phyloP scores from a whole-genome alignment of 1,140 invertebrate genomes.

The Tetramorium alpestre region DNA sequence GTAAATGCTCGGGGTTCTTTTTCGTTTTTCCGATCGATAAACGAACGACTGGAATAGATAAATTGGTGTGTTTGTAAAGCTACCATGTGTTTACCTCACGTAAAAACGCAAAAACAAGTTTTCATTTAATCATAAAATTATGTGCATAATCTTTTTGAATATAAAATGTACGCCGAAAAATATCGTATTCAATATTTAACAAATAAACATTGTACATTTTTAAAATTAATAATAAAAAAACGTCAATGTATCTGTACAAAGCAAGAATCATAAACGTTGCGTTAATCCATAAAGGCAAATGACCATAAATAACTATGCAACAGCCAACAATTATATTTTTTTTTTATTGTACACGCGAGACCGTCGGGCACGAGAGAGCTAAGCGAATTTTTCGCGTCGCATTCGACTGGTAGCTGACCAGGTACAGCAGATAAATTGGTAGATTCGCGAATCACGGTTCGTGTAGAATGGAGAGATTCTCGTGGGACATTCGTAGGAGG shows the following conservation, averaged over 20 bases:
- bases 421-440: constrained; percentile 52
- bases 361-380: neutral
- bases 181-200: neutral
- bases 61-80: constrained; percentile 1
- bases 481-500: constrained; percentile 48
- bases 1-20: neutral
- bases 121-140: neutral
- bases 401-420: constrained; percentile 41
- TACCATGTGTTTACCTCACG: neutral
- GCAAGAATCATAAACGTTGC: neutral
- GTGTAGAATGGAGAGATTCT: constrained; percentile 39
- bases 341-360: constrained; percentile 28
- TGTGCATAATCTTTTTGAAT: neutral
- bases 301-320: neutral
- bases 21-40: constrained; percentile 34
- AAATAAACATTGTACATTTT: neutral
- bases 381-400: constrained; percentile 48
- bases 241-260: neutral
- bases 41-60: constrained; percentile 14
- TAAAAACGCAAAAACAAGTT: constrained; percentile 3
- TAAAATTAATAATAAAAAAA: neutral
- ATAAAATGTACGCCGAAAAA: neutral
- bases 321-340: constrained; percentile 28
- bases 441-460: constrained; percentile 56
- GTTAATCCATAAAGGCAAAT: neutral